Percentiles rank a stretch among this genome's conserved stretches.
Evolutionary conservation across 2,888 invertebrate genomes (phyloP).

Genomic region (Drosophila eohydei): DNA sequence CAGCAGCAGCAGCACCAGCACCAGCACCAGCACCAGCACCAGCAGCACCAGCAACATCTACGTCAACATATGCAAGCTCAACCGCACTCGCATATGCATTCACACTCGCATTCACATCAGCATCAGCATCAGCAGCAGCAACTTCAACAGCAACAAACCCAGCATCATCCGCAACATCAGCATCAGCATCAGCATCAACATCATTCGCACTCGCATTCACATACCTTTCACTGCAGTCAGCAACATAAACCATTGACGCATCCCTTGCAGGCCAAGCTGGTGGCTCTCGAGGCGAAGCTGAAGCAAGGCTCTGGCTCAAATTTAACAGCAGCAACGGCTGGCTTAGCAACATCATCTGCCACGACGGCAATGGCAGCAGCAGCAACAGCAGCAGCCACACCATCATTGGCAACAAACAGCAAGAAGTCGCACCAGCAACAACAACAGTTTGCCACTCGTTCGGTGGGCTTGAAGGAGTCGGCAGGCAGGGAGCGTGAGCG

Average conservation of each 20-base stretch:
- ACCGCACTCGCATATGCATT: background rate
- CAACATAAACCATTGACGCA: background rate
- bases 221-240: slow-evolving; percentile 3
- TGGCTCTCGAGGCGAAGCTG: slow-evolving; percentile 33
- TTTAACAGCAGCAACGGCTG: background rate
- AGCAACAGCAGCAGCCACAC: background rate
- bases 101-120: slow-evolving; percentile 5
- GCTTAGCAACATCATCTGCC: background rate
- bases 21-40: slow-evolving; percentile 19
- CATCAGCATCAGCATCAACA: slow-evolving; percentile 21
- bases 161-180: slow-evolving; percentile 1
- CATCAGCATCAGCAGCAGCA: slow-evolving; percentile 10
- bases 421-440: slow-evolving; percentile 6
- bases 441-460: slow-evolving; percentile 5
- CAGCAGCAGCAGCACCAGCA: slow-evolving; percentile 18
- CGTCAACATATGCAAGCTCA: background rate
- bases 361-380: background rate
- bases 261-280: slow-evolving; percentile 37
- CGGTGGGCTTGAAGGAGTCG: slow-evolving; percentile 10
- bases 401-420: background rate
- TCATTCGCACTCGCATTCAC: slow-evolving; percentile 20
- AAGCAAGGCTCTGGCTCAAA: slow-evolving; percentile 20
- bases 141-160: slow-evolving; percentile 11
- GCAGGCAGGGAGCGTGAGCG: background rate
- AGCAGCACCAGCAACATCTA: slow-evolving; percentile 16